phyloP scores from a whole-genome alignment of 2,797 vertebrate genomes.

The Sus cebifrons region DNA sequence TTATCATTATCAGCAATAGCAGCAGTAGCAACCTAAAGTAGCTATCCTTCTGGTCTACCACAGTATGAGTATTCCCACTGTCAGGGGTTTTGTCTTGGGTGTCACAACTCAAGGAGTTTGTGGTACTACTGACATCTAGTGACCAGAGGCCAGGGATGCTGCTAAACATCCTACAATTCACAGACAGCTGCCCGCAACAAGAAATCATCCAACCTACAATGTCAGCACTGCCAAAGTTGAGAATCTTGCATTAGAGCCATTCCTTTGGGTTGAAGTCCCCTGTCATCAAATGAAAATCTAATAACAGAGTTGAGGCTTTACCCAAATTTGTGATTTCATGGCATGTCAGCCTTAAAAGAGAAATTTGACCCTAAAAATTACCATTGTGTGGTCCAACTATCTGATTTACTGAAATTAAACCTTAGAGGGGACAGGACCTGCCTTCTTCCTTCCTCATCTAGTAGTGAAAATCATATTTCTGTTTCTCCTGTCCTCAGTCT shows the following conservation, averaged over 20 bases:
- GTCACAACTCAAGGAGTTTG: not conserved
- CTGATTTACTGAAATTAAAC: conserved; percentile 46
- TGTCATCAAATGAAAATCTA: conserved; percentile 4
- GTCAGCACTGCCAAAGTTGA: not conserved
- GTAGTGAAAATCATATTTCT: not conserved
- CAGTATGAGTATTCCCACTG: not conserved
- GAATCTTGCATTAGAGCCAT: not conserved
- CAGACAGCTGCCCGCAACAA: not conserved
- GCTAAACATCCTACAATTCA: not conserved
- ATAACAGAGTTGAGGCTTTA: not conserved
- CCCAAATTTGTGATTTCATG: not conserved
- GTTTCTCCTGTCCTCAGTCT: not conserved
- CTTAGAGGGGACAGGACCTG: not conserved
- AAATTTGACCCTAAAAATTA: not conserved
- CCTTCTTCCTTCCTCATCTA: not conserved
- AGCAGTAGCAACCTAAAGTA: not conserved
- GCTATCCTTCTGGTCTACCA: not conserved
- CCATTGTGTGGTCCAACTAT: not conserved
- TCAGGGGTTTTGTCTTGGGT: not conserved
- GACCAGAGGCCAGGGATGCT: not conserved
- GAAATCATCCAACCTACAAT: not conserved
- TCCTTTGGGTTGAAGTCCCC: not conserved
- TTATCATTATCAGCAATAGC: not conserved
- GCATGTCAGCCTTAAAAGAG: not conserved
- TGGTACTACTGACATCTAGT: not conserved